phyloP scores from a whole-genome alignment of 2,113 vertebrate species.

The Microcebus tavaratra region DNA sequence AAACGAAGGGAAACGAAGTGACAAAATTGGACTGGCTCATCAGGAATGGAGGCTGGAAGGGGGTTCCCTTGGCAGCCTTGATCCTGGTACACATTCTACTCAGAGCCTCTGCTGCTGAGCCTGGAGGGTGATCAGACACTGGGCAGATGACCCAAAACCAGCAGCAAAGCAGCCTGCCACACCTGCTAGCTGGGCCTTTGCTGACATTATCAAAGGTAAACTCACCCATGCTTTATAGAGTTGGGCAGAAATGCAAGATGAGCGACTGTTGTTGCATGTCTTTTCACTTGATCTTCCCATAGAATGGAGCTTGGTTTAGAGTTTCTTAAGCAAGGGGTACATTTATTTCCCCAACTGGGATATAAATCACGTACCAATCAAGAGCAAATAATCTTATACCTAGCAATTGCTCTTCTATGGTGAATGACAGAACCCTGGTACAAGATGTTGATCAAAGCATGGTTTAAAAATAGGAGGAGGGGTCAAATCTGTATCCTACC shows the following conservation, averaged over 20 bases:
- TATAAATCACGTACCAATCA: neutral
- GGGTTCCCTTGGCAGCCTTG: conserved; percentile 76
- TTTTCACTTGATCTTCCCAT: neutral
- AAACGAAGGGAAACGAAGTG: conserved; percentile 87
- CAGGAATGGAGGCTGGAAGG: conserved; percentile 69
- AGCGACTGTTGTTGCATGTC: accelerated
- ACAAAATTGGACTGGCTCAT: conserved; percentile 83
- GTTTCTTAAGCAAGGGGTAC: neutral
- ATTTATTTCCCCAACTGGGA: neutral
- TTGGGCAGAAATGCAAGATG: accelerated
- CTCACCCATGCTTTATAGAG: neutral
- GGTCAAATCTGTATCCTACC: neutral
- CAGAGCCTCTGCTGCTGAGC: conserved; percentile 66
- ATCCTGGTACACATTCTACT: conserved; percentile 70
- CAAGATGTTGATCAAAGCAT: neutral
- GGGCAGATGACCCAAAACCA: neutral
- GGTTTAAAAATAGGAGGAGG: neutral
- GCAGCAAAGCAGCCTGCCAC: neutral
- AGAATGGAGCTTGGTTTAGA: neutral
- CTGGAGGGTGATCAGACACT: conserved; percentile 50
- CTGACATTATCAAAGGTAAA: neutral
- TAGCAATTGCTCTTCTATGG: neutral
- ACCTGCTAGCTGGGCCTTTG: neutral
- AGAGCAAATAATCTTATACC: neutral
- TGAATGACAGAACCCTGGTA: neutral